A percentile compares a stretch with the other conserved stretches of the same genome.
These are phyloP conservation scores for Lycorma delicatula DNA, from an alignment of 1,140 invertebrate species.

Conservation along the genomic window DNA sequence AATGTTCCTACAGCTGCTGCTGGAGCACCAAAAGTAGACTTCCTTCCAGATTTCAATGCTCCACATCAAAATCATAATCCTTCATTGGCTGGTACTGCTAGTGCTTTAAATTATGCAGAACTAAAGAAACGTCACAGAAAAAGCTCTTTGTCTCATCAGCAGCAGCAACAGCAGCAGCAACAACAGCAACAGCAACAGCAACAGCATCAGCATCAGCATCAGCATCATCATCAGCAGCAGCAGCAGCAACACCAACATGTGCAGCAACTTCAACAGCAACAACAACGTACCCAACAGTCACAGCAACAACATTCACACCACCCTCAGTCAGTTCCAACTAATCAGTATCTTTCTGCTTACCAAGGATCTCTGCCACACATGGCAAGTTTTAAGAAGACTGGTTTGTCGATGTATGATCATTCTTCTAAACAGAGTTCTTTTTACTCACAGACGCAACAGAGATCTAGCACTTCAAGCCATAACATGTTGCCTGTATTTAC, in stretches of 20 bases:
- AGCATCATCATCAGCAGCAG: slow-evolving; percentile 8
- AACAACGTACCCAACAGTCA: no score
- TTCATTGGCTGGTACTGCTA: neutral
- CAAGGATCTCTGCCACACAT: slow-evolving; percentile 26
- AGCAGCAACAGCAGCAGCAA: neutral
- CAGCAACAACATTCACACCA: slow-evolving; percentile 23
- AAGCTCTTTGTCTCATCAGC: neutral
- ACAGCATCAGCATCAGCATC: no score
- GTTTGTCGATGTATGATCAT: slow-evolving; percentile 33
- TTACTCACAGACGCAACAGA: slow-evolving; percentile 23
- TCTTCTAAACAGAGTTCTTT: slow-evolving; percentile 28
- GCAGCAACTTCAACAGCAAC: slow-evolving; percentile 16
- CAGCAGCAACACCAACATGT: slow-evolving; percentile 28
- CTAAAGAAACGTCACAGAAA: slow-evolving; percentile 16
- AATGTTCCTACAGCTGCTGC: slow-evolving; percentile 33
- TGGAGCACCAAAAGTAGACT: slow-evolving; percentile 58
- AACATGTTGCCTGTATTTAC: no score
- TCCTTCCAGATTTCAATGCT: slow-evolving; percentile 54
- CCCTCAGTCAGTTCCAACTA: slow-evolving; percentile 8
- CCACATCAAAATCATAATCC: slow-evolving; percentile 27
- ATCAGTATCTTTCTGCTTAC: neutral
- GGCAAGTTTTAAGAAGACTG: slow-evolving; percentile 39
- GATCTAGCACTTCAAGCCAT: slow-evolving; percentile 21
- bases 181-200: no score
- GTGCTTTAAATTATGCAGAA: neutral